Evolutionary conservation across 2,888 invertebrate species (phyloP).

Genomic region (Drosophila putrida): DNA sequence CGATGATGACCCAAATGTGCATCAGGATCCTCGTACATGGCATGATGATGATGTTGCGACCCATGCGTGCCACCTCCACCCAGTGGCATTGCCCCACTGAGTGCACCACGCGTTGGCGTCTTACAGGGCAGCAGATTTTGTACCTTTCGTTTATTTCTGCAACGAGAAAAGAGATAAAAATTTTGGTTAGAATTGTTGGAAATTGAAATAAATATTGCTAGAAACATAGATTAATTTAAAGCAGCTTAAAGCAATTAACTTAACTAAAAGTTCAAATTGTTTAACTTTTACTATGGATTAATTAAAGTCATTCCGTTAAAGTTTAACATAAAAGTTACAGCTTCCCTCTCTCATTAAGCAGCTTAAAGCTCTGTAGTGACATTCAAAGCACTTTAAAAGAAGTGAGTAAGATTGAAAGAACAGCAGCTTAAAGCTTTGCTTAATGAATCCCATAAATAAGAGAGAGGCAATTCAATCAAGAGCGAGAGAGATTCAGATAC

Average conservation of each 20-base stretch:
- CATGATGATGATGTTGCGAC: conserved; percentile 84
- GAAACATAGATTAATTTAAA: background rate
- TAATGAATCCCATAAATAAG: conserved; percentile 20
- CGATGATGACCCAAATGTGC: conserved; percentile 87
- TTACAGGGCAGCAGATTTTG: conserved; percentile 94
- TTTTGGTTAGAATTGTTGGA: conserved; percentile 17
- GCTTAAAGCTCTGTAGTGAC: background rate
- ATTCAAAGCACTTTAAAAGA: background rate
- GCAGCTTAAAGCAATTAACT: conserved; percentile 12
- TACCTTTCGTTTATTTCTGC: conserved; percentile 94
- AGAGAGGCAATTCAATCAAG: background rate
- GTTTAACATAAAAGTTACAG: background rate
- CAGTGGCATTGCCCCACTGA: conserved; percentile 82
- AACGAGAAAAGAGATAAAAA: conserved; percentile 79
- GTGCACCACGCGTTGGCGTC: conserved; percentile 87
- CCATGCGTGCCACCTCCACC: conserved; percentile 86
- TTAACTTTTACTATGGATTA: too few relatives aligned
- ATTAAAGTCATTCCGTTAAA: background rate
- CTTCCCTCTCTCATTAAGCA: background rate
- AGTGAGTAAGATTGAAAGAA: background rate
- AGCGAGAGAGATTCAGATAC: conserved; percentile 6
- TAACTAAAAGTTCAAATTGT: too few relatives aligned
- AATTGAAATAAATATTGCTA: background rate
- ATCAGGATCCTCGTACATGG: conserved; percentile 91
- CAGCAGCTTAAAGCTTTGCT: conserved; percentile 9